Evolutionary conservation across 2,797 vertebrate genomes (phyloP).

Genomic region (Enteromius fasciolatus): DNA sequence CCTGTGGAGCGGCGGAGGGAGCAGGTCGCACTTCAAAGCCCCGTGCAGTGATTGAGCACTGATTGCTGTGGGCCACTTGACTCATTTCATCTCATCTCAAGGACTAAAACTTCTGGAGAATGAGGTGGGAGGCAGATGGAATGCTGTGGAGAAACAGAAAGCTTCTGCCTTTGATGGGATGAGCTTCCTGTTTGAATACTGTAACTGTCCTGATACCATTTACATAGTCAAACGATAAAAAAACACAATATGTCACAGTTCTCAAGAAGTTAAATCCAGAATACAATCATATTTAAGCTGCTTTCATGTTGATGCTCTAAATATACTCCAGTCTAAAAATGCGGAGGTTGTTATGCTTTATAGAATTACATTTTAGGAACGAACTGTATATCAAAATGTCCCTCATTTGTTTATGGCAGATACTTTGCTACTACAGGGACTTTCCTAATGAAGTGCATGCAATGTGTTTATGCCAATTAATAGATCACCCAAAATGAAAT

Average conservation of each 20-base stretch:
- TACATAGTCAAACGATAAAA: slow-evolving; percentile 8
- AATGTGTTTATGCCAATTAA: slow-evolving; percentile 3
- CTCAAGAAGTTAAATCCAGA: neutral
- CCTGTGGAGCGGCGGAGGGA: slow-evolving; percentile 73
- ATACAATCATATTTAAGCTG: slow-evolving; percentile 3
- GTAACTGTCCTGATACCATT: slow-evolving; percentile 23
- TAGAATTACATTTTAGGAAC: neutral
- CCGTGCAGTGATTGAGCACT: slow-evolving; percentile 70
- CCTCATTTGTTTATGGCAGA: slow-evolving; percentile 16
- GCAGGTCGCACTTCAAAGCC: slow-evolving; percentile 70
- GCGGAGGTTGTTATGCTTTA: neutral
- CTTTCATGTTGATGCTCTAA: slow-evolving; percentile 30
- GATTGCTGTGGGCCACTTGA: slow-evolving; percentile 75
- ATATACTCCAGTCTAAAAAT: slow-evolving; percentile 20
- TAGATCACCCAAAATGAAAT: neutral
- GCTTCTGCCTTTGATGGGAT: slow-evolving; percentile 46
- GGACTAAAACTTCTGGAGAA: slow-evolving; percentile 67
- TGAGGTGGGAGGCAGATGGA: slow-evolving; percentile 52
- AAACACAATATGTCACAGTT: slow-evolving; percentile 33
- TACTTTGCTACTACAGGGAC: neutral
- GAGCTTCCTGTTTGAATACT: slow-evolving; percentile 38
- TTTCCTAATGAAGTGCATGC: neutral
- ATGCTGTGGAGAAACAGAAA: slow-evolving; percentile 53
- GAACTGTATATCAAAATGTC: neutral
- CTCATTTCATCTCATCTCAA: slow-evolving; percentile 70